Percentiles rank a stretch among this genome's conserved stretches.
Conservation (phyloP, 2,888 invertebrate genomes). For the Oscheius sp. region DNA sequence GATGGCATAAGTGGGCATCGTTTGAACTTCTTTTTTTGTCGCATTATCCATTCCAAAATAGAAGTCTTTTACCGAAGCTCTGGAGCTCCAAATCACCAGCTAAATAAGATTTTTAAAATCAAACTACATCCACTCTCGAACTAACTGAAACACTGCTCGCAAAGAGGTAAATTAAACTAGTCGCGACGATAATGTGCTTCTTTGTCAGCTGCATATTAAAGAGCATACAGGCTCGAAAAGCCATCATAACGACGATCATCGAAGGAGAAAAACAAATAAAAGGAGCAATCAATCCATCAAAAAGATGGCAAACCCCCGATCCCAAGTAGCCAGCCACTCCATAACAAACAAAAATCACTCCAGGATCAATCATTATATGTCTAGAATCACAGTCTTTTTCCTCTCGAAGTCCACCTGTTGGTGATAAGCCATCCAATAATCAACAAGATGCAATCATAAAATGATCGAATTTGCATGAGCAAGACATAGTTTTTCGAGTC, state of each 20-base stretch:
- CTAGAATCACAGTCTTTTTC: not conserved
- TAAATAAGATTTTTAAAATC: no score
- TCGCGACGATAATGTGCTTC: not conserved
- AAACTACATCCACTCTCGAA: no score
- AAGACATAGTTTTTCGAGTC: not conserved
- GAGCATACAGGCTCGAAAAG: not conserved
- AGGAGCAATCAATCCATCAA: not conserved
- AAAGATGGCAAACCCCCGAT: not conserved
- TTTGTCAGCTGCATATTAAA: not conserved
- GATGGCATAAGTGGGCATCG: not conserved
- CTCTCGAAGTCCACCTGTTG: not conserved
- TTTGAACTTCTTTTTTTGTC: no score
- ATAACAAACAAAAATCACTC: not conserved
- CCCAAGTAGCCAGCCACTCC: not conserved
- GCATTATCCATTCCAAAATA: no score
- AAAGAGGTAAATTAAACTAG: no score
- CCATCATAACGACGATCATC: not conserved
- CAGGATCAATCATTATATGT: not conserved
- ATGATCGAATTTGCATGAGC: not conserved
- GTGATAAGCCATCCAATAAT: not conserved
- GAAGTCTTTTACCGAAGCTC: no score
- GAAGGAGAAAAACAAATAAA: not conserved
- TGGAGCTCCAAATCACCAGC: no score
- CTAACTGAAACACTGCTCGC: no score
- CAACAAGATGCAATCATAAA: not conserved